Conservation (phyloP, 2,113 vertebrate species). For the Syrmaticus mikado region DNA sequence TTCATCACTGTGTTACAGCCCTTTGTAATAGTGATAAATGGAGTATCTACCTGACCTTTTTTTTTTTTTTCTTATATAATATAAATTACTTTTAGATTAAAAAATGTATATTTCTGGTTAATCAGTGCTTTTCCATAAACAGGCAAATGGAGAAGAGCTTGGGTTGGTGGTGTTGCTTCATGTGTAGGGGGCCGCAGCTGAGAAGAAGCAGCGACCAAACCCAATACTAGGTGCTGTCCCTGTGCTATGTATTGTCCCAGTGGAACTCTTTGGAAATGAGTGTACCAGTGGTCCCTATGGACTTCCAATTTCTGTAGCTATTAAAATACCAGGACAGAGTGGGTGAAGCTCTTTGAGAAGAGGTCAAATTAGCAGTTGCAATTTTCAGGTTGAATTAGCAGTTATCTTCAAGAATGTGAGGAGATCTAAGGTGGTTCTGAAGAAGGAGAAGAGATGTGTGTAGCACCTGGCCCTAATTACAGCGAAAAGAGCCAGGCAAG, state of each 20-base stretch:
- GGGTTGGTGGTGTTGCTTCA: not conserved
- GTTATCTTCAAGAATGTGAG: not conserved
- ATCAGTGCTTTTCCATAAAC: slow-evolving; percentile 76
- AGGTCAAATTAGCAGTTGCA: not conserved
- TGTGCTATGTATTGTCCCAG: accelerated
- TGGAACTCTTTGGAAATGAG: not conserved
- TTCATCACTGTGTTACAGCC: slow-evolving; percentile 75
- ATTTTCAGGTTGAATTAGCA: not conserved
- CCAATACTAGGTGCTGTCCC: not conserved
- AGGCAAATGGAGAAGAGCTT: slow-evolving; percentile 28
- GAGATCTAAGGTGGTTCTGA: not conserved
- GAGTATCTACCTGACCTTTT: slow-evolving; percentile 75
- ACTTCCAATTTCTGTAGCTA: not conserved
- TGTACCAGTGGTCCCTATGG: not conserved
- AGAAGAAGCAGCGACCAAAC: not conserved
- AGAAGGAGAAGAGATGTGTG: not conserved
- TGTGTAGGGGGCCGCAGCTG: not conserved
- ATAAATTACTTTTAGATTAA: slow-evolving; percentile 74
- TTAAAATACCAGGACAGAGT: not conserved
- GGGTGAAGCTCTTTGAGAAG: not conserved
- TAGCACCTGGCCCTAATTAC: not conserved
- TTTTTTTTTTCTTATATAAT: slow-evolving; percentile 65
- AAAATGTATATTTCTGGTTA: slow-evolving; percentile 63
- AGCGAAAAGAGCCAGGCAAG: not conserved
- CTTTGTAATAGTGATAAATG: slow-evolving; percentile 85